These are phyloP conservation scores for Xestobium rufovillosum DNA, from an alignment of 2,888 invertebrate species.

Conservation along the genomic window DNA sequence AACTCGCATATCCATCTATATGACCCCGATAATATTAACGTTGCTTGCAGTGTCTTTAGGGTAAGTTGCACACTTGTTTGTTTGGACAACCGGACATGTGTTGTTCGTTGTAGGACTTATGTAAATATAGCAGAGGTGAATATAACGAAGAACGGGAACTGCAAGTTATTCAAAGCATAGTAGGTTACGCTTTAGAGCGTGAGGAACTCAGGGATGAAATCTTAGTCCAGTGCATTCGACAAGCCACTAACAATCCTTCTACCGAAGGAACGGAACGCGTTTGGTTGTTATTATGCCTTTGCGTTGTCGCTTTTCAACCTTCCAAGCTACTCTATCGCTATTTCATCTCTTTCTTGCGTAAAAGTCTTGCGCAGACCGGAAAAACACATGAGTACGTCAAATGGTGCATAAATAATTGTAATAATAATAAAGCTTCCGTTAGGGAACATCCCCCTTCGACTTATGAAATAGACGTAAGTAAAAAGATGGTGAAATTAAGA, in stretches of 20 bases:
- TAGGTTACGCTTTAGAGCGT: constrained; percentile 79
- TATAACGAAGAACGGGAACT: constrained; percentile 76
- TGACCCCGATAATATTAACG: constrained; percentile 86
- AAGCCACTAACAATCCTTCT: constrained; percentile 83
- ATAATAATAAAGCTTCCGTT: constrained; percentile 75
- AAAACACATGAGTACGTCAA: constrained; percentile 78
- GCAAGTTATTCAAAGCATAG: constrained; percentile 74
- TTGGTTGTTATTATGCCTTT: constrained; percentile 83
- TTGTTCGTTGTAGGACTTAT: constrained; percentile 76
- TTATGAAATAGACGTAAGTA: constrained; percentile 82
- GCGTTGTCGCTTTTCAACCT: constrained; percentile 89
- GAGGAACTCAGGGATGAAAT: constrained; percentile 91
- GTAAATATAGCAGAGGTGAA: constrained; percentile 85
- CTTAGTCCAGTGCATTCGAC: constrained; percentile 79
- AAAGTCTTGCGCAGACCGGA: constrained; percentile 60
- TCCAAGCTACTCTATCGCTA: constrained; percentile 75
- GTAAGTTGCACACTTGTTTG: constrained; percentile 56
- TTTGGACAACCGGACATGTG: no score
- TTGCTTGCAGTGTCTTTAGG: constrained; percentile 84
- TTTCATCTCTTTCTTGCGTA: constrained; percentile 67
- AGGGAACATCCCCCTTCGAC: constrained; percentile 82
- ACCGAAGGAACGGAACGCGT: constrained; percentile 76
- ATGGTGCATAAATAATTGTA: constrained; percentile 90
- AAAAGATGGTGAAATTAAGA: no score
- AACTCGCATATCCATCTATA: constrained; percentile 92